Evolutionary conservation across 2,113 vertebrate genomes (phyloP).

Genomic region (Meleagris gallopavo): DNA sequence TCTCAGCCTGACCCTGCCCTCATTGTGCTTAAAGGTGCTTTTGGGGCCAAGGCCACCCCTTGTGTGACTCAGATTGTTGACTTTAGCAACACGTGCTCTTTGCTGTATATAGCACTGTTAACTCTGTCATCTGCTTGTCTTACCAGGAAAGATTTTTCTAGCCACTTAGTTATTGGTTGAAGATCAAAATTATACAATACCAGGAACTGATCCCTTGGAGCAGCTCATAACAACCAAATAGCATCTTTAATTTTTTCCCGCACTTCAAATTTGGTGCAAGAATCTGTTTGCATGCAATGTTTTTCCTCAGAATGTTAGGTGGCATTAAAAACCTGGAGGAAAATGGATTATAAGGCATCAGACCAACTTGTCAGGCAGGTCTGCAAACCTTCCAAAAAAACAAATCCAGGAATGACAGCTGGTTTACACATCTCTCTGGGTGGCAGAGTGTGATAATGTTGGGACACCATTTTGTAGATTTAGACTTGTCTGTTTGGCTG

Average conservation of each 20-base stretch:
- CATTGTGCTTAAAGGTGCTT: not conserved
- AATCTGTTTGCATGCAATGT: slow-evolving; percentile 2
- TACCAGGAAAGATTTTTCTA: slow-evolving; percentile 57
- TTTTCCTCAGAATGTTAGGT: not conserved
- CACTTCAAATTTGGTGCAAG: slow-evolving; percentile 21
- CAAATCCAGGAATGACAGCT: not conserved
- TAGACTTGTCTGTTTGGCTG: fast-evolving
- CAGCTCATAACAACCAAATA: not conserved
- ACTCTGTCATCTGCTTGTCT: slow-evolving; percentile 47
- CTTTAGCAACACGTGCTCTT: not conserved
- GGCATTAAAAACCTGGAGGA: not conserved
- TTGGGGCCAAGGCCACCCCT: not conserved
- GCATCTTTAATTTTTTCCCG: slow-evolving; percentile 13
- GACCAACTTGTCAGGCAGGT: not conserved
- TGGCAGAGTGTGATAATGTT: not conserved
- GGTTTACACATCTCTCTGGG: not conserved
- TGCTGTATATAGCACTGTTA: not conserved
- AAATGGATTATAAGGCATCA: not conserved
- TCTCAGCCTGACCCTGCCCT: slow-evolving; percentile 6
- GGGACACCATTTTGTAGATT: not conserved
- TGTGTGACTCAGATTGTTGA: slow-evolving; percentile 43
- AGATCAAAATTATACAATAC: slow-evolving; percentile 55
- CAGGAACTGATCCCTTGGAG: slow-evolving; percentile 37
- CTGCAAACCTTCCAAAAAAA: not conserved
- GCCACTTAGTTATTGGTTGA: slow-evolving; percentile 47